phyloP scores from a whole-genome alignment of 2,797 vertebrate genomes.

The Sarcoramphus papa region DNA sequence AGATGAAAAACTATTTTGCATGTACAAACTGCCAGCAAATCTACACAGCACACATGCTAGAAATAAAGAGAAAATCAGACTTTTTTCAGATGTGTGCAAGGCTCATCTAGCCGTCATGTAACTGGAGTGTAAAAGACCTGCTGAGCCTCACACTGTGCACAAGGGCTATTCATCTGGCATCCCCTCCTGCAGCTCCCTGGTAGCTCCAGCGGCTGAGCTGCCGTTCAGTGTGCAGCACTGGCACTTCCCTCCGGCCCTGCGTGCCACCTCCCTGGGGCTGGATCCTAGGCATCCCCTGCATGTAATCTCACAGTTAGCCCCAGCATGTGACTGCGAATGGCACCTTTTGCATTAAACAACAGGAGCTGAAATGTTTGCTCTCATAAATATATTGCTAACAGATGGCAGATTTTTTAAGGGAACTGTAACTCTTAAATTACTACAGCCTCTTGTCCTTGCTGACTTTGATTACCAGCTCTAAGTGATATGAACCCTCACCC shows the following conservation, averaged over 20 bases:
- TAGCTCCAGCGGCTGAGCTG: not conserved
- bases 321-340: not conserved
- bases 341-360: not conserved
- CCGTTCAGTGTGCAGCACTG: fast-evolving
- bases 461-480: not conserved
- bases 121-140: not conserved
- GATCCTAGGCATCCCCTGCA: not conserved
- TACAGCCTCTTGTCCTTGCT: not conserved
- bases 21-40: not conserved
- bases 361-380: not conserved
- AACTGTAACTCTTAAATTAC: not conserved
- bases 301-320: not conserved
- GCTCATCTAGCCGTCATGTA: not conserved
- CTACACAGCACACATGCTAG: not conserved
- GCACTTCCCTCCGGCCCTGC: not conserved
- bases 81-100: not conserved
- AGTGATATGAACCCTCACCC: not conserved
- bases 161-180: not conserved
- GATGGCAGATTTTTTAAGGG: not conserved
- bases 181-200: not conserved
- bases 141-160: not conserved
- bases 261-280: not conserved
- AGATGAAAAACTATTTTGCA: not conserved
- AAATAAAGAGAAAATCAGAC: not conserved
- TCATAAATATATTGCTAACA: not conserved